These are phyloP conservation scores for Nyctibius bracteatus DNA, from an alignment of 2,113 vertebrate species.

Conservation along the genomic window DNA sequence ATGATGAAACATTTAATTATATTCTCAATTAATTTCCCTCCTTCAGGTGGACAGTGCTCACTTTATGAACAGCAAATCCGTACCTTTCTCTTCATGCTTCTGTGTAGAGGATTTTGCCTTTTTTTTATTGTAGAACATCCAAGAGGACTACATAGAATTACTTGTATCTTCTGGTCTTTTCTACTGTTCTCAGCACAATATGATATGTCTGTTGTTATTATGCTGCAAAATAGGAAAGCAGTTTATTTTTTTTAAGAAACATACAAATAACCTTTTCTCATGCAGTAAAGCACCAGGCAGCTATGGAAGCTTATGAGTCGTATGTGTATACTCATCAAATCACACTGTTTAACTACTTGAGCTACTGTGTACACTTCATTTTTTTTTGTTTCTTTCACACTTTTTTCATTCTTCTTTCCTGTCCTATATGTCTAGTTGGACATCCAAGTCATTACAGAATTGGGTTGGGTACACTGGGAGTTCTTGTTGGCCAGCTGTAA, in stretches of 20 bases:
- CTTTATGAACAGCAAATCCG: neutral
- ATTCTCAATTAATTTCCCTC: neutral
- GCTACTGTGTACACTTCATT: neutral
- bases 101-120: neutral
- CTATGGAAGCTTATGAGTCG: neutral
- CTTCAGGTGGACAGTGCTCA: neutral
- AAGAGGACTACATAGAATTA: neutral
- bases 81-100: neutral
- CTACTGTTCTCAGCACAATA: neutral
- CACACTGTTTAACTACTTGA: neutral
- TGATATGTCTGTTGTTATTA: neutral
- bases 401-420: neutral
- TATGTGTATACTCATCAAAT: neutral
- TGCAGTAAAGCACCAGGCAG: neutral
- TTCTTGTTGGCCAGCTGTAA: neutral
- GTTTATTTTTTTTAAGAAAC: neutral
- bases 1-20: neutral
- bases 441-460: neutral
- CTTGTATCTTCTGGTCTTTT: neutral
- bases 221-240: neutral
- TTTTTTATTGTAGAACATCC: neutral
- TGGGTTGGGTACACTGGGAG: neutral
- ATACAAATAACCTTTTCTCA: neutral
- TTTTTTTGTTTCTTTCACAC: neutral
- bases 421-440: neutral